Evolutionary conservation across 2,113 vertebrate genomes (phyloP), one percentile per base, ranked within the genome.

Genomic region (Channa maculata): DNA sequence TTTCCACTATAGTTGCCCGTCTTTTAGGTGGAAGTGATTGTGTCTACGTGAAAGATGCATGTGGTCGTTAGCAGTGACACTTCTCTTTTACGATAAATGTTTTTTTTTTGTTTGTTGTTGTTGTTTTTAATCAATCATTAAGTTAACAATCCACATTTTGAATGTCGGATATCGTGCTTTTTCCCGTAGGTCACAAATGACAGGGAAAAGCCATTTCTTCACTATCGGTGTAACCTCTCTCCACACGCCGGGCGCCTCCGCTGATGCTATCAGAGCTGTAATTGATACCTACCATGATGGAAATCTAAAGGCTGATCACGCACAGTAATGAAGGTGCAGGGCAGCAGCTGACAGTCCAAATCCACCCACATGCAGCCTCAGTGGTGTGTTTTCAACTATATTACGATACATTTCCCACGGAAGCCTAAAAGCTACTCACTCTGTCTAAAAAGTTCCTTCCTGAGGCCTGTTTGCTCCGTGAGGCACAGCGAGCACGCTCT

Each of bases 231-330:
- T 49, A 36, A 75, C 69, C 61, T 49, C 59, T 61, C 37, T 86
- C 48, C 61, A 36, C 72, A 55, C 76, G 57, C 82, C 80, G 78
- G 91, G 91, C 87, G 91, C 88, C 91, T 93, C 36, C 12, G 64
- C 51, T 83, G 92, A 94, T 92, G 85, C 45, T 92, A 92, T 93
- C 89, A 75, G 49, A 15, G 6, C 6, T 62, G 75, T 79, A 85
- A 82, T 66, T 83, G 77, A 86, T 75, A 65, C 73, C 70, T 58
- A 63, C 65, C 70, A 3, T 12, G 79, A 79, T 81, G 69, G 49
- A 7, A 74, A 83, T 83, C 73, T 59, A 38, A 75, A 65, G 73
- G 62, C 24, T 71, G 86, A 81, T 83, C 69, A 12, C 37, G 64
- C 75, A 58, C 59, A 70, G 80, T 86, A 58, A 69, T 76, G 57